Conservation (phyloP, 2,888 invertebrate species). For the Cerceris ruficornis region DNA sequence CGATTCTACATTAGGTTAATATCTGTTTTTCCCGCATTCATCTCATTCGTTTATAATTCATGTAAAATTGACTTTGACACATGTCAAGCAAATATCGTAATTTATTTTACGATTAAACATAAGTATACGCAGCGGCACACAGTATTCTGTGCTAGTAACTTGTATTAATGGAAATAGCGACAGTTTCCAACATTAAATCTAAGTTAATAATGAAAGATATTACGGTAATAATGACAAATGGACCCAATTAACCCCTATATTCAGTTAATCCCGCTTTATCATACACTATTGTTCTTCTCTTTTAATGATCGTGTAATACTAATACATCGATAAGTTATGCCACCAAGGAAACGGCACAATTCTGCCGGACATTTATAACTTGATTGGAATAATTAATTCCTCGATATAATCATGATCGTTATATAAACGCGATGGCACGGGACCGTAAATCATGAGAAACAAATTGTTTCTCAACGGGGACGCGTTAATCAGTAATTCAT, state of each 20-base stretch:
- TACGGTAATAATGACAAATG: conserved; percentile 57
- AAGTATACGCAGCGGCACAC: not conserved
- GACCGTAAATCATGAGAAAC: conserved; percentile 33
- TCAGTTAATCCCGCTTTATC: conserved; percentile 40
- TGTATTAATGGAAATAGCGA: not conserved
- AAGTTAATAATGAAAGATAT: conserved; percentile 44
- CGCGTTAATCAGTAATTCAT: conserved; percentile 51
- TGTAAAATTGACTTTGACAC: no score
- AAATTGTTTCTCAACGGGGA: conserved; percentile 6
- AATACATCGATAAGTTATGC: conserved; percentile 54
- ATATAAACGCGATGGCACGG: conserved; percentile 33
- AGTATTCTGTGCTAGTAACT: not conserved
- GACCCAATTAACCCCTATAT: conserved; percentile 48
- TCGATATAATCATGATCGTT: conserved; percentile 20
- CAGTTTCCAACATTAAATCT: conserved; percentile 38
- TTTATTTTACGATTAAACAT: not conserved
- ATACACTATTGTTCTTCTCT: conserved; percentile 24
- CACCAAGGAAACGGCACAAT: conserved; percentile 52
- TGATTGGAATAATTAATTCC: conserved; percentile 49
- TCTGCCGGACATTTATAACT: conserved; percentile 47
- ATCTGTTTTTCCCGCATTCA: no score
- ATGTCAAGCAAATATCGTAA: no score
- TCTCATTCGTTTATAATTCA: no score
- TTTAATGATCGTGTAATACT: conserved; percentile 53
- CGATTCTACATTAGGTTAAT: no score